phyloP scores from a whole-genome alignment of 1,140 invertebrate species.

The Philotrypesis tridentata region DNA sequence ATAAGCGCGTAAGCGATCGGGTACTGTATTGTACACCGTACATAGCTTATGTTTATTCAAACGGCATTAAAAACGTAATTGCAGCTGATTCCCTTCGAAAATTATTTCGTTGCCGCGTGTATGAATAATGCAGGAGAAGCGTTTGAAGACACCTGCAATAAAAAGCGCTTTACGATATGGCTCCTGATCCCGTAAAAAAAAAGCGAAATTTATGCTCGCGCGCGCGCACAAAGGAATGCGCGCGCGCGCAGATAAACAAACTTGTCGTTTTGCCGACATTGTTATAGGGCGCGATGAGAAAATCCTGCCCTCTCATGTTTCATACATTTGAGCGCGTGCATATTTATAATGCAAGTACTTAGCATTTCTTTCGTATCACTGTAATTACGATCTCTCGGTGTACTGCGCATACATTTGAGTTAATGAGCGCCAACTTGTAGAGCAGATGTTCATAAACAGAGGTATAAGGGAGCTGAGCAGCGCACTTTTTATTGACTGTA shows the following conservation, averaged over 20 bases:
- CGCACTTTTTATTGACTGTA: not conserved
- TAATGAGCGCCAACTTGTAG: not conserved
- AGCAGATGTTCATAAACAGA: not conserved
- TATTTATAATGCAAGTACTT: not conserved
- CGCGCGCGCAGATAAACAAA: not conserved
- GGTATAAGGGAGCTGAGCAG: no score
- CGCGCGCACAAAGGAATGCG: no score
- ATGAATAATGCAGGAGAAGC: not conserved
- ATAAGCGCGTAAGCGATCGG: no score
- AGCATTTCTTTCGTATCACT: not conserved
- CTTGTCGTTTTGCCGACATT: not conserved
- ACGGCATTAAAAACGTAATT: not conserved
- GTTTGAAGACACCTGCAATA: not conserved
- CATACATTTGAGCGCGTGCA: not conserved
- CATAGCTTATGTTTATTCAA: not conserved
- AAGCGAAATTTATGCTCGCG: not conserved
- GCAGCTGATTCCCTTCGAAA: not conserved
- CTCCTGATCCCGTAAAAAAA: not conserved
- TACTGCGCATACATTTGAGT: not conserved
- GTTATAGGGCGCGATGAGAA: not conserved
- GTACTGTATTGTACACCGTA: no score
- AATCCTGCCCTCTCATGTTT: not conserved
- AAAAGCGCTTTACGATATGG: not conserved
- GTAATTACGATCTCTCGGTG: not conserved
- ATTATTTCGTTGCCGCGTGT: no score